Evolutionary conservation across 1,140 invertebrate genomes (phyloP).

Genomic region (Drosophila aff.): DNA sequence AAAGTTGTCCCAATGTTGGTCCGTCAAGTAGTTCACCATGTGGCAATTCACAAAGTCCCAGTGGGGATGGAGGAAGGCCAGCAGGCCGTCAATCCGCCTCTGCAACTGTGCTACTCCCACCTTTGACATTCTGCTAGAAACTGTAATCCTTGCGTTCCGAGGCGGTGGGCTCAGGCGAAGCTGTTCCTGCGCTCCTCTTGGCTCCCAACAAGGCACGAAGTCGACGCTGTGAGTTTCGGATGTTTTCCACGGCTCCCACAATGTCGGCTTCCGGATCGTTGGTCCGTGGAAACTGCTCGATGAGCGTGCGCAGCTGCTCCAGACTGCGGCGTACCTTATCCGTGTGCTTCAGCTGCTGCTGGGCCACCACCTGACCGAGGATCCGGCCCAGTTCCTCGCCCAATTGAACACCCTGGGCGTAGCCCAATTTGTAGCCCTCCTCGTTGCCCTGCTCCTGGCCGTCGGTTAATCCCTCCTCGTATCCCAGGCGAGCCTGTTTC

Average conservation of each 20-base stretch:
- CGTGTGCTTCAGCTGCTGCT: constrained; percentile 63
- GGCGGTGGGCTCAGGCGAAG: not conserved
- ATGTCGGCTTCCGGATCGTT: constrained; percentile 89
- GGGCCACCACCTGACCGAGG: constrained; percentile 85
- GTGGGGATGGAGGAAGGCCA: constrained; percentile 87
- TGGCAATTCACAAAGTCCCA: constrained; percentile 90
- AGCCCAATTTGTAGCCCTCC: constrained; percentile 88
- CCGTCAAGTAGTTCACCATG: constrained; percentile 92
- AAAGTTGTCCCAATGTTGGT: constrained; percentile 88
- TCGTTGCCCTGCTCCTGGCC: constrained; percentile 86
- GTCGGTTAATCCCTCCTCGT: constrained; percentile 87
- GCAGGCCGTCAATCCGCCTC: constrained; percentile 86
- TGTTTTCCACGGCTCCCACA: constrained; percentile 87
- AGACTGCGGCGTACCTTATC: constrained; percentile 86
- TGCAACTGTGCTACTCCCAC: constrained; percentile 57
- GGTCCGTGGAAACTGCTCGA: constrained; percentile 88
- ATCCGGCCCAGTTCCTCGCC: constrained; percentile 89
- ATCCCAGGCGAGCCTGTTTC: constrained; percentile 86
- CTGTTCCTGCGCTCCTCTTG: constrained; percentile 8
- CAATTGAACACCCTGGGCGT: constrained; percentile 88
- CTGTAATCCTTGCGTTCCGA: constrained; percentile 66
- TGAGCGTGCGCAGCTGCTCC: constrained; percentile 86
- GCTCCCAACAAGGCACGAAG: constrained; percentile 89
- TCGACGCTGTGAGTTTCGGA: constrained; percentile 89
- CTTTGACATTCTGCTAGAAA: constrained; percentile 59